Evolutionary conservation across 2,113 vertebrate species (phyloP), one percentile per base, ranked within the genome.

Genomic region (Athene cunicularia): DNA sequence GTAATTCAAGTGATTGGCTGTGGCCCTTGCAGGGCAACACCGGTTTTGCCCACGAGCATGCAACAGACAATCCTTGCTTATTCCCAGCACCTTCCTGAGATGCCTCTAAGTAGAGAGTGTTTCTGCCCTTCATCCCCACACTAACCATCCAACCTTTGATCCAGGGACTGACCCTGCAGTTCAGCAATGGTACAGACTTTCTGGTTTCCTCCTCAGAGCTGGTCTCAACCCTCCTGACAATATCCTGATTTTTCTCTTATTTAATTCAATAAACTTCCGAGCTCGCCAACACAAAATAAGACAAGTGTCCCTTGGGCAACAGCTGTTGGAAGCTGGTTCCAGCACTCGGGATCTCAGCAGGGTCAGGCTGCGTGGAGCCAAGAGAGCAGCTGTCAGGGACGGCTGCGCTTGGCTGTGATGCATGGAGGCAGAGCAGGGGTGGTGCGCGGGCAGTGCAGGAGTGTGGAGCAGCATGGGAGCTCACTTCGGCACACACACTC

Each of bases 401-500:
- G 22, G 58, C n/a, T 2, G 2, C 4, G 3, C 13, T 47, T 55
- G 11, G 22, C 64, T 89, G 60, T 22, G 41, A 37, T 2, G 17
- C 21, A 32, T 8, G 9, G 3, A 32, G 1, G 0, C 2, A 0
- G 32, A 39, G 23, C 14, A 4, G 0, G 5, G 16, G n/a, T 8
- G 3, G 32, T 6, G 27, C 14, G 28, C 33, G 24, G 43, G 24
- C 0, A 0, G 28, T 7, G 39, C 28, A 59, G 62, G 6, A 27
- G 37, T 3, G 8, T n/a, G n/a, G 33, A 43, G 12, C 10, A 55
- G 2, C 49, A 71, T 12, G 9, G 63, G 49, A 43, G 33, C 68
- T 68, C 14, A 1, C 27, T 23, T 6, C 5, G 0, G 1, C 3
- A 9, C 58, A 52, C 27, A 73, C 11, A 82, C 97, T 88, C 92